Evolutionary conservation across 35 echinoderm and acorn worm genomes (phyloP), one percentile per base, ranked within the genome.

Genomic region (Acanthaster planci): DNA sequence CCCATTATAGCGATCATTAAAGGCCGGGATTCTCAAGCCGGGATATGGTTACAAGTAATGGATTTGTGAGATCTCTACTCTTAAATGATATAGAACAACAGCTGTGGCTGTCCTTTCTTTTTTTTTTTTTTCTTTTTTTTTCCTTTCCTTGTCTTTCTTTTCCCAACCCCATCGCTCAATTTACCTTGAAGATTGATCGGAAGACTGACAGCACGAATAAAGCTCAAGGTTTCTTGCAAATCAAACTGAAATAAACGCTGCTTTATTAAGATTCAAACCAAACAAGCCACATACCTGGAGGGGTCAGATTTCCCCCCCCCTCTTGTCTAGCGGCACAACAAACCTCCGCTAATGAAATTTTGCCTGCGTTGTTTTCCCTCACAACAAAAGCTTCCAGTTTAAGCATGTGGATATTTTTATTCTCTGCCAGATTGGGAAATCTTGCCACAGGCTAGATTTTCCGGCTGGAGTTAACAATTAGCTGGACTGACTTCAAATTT

Each of bases 41-140:
- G 26, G 64, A 29, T 72, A 31, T 72, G 34, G 64, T 72, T 72
- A 72, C 64, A 72, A 72, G 64, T 72, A 72, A 72, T 72, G 64
- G 64, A 72, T 72, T 72, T 72, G 64, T 72, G 30, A 72, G 64
- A 34, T 72, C 64, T 72, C 34, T 72, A 27, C 64, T 34, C 29
- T 47, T 72, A 72, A 72, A 72, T 72, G 64, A 72, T 72, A 72
- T 72, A 72, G 26, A 7, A 72, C 26, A 72, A 72, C 64, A 72
- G 64, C 64, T 72, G 64, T 72, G 64, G 42, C 42, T 47, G 42
- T 47, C 42, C 12, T 47, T 47, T 47, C 4, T 4, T 6, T 12
- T 47, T 47, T 47, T 12, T 47, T 12, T 6, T 47, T 47, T 12
- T 47, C 42, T 12, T 12, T 47, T 12, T 47, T 4, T 47, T 47